phyloP scores from a whole-genome alignment of 2,797 vertebrate species.

The Notolabrus celidotus region DNA sequence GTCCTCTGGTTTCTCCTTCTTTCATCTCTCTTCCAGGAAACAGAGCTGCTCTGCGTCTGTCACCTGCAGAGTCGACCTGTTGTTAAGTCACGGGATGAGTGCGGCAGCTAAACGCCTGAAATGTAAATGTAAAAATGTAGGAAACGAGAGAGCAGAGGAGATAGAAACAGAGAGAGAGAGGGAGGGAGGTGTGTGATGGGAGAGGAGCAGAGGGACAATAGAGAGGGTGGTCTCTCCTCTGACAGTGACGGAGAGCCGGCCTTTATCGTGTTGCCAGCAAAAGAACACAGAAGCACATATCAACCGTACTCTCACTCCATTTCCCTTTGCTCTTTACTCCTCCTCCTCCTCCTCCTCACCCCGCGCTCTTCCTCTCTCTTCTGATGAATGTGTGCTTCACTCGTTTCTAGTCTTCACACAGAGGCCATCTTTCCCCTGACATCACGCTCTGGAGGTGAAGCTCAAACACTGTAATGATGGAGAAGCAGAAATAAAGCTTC shows the following conservation, averaged over 20 bases:
- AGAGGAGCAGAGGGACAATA: conserved; percentile 25
- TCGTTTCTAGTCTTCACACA: not conserved
- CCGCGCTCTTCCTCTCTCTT: conserved; percentile 7
- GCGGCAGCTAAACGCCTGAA: conserved; percentile 45
- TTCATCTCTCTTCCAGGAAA: conserved; percentile 4
- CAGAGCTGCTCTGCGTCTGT: conserved; percentile 50
- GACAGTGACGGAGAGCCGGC: conserved; percentile 68
- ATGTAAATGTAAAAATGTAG: conserved; percentile 46
- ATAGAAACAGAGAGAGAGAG: conserved; percentile 40
- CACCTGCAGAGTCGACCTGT: conserved; percentile 7
- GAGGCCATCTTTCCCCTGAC: too few species aligned
- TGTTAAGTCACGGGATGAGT: conserved; percentile 37
- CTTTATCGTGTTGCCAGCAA: conserved; percentile 72
- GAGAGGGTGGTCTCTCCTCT: conserved; percentile 65
- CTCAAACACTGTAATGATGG: too few species aligned
- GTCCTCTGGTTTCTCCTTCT: conserved; percentile 1
- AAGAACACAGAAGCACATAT: conserved; percentile 68
- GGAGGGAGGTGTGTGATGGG: conserved; percentile 33
- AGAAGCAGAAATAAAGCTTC: too few species aligned
- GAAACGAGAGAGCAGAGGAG: not conserved
- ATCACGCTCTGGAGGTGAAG: too few species aligned
- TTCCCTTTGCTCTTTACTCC: conserved; percentile 40
- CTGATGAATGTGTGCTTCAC: not conserved
- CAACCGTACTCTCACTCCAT: conserved; percentile 53
- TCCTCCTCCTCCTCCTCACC: conserved; percentile 16